Conservation (phyloP, 1,140 invertebrate species). For the Penaeus japonicus region DNA sequence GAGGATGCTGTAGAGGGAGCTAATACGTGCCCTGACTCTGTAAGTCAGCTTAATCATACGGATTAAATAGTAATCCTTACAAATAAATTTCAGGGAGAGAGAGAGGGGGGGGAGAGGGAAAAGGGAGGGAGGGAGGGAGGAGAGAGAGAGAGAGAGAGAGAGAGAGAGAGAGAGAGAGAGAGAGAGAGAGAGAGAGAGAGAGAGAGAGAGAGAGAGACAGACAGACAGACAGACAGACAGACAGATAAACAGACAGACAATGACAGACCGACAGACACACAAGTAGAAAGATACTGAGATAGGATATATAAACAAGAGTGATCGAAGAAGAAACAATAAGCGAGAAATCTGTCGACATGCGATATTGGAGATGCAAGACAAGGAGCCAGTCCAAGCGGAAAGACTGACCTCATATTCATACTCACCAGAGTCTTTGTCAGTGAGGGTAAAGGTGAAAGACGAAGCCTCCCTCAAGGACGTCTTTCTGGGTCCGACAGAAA, state of each 20-base stretch:
- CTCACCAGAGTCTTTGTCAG: slow-evolving; percentile 96
- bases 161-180: too few relatives aligned
- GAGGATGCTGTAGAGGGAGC: too few relatives aligned
- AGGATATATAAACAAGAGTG: neutral
- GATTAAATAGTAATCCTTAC: too few relatives aligned
- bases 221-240: neutral
- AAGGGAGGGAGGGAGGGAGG: too few relatives aligned
- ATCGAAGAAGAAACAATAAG: neutral
- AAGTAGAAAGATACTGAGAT: neutral
- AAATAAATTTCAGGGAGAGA: too few relatives aligned
- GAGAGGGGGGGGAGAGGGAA: too few relatives aligned
- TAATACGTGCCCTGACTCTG: too few relatives aligned
- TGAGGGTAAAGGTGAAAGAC: slow-evolving; percentile 98
- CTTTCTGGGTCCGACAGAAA: slow-evolving; percentile 79
- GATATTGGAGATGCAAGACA: too few relatives aligned
- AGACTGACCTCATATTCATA: neutral
- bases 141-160: too few relatives aligned
- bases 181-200: neutral
- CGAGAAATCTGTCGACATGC: too few relatives aligned
- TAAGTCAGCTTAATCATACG: too few relatives aligned
- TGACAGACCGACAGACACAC: neutral
- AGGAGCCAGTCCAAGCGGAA: too few relatives aligned
- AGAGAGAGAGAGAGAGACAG: neutral
- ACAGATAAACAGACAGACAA: neutral
- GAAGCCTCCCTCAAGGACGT: slow-evolving; percentile 86